These are phyloP conservation scores for Ochropleura leucogaster DNA, from an alignment of 2,888 invertebrate species.

Conservation along the genomic window DNA sequence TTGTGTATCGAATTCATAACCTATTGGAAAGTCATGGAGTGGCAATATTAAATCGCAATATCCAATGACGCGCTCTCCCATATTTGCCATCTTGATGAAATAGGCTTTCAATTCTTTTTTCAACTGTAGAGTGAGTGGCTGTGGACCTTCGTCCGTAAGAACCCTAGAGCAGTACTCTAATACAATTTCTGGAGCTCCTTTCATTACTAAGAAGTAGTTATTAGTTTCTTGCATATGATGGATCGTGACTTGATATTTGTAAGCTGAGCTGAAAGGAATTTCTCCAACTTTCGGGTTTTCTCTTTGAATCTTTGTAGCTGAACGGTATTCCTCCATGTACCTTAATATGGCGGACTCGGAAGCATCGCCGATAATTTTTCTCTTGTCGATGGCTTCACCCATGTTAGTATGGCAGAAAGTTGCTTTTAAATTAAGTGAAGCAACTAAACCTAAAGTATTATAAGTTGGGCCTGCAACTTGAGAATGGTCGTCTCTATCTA, in stretches of 20 bases:
- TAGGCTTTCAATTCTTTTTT: conserved; percentile 91
- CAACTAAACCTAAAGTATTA: conserved; percentile 83
- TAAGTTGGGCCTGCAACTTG: conserved; percentile 78
- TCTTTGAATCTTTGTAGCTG: conserved; percentile 88
- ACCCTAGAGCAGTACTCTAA: conserved; percentile 91
- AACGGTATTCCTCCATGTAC: conserved; percentile 91
- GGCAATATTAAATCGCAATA: conserved; percentile 94
- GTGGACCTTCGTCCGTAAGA: conserved; percentile 89
- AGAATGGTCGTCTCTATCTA: conserved; percentile 91
- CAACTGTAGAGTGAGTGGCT: conserved; percentile 82
- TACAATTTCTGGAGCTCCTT: conserved; percentile 94
- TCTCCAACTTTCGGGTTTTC: conserved; percentile 91
- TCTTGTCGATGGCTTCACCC: conserved; percentile 81
- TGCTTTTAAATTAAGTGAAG: conserved; percentile 93
- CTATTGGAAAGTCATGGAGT: conserved; percentile 85
- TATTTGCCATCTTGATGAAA: conserved; percentile 94
- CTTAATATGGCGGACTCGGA: conserved; percentile 93
- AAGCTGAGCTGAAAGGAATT: conserved; percentile 93
- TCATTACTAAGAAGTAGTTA: conserved; percentile 92
- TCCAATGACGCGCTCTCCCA: conserved; percentile 96
- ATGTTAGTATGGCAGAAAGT: conserved; percentile 91
- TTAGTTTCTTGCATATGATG: conserved; percentile 90
- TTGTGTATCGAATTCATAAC: conserved; percentile 90
- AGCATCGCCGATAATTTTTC: conserved; percentile 92
- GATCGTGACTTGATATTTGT: conserved; percentile 93